phyloP scores from a whole-genome alignment of 2,888 invertebrate species.

The Bombylius major region DNA sequence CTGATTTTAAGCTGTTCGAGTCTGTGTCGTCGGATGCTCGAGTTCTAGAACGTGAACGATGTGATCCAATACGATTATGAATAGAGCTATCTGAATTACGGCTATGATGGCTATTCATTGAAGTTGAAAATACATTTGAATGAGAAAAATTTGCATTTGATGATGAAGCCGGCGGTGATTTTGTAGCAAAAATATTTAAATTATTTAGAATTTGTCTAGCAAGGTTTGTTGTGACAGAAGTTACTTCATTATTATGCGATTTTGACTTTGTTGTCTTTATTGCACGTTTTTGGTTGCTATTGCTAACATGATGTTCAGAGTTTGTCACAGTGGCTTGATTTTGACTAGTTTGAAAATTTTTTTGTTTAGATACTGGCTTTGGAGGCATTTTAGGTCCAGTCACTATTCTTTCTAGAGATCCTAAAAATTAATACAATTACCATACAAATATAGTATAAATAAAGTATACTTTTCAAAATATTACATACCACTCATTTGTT shows the following conservation, averaged over 20 bases:
- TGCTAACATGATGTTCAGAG: slow-evolving; percentile 11
- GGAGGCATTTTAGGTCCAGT: slow-evolving; percentile 20
- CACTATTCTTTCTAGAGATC: slow-evolving; percentile 8
- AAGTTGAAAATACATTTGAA: slow-evolving; percentile 28
- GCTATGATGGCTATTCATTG: slow-evolving; percentile 34
- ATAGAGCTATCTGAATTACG: slow-evolving; percentile 34
- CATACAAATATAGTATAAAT: background rate
- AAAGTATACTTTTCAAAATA: background rate
- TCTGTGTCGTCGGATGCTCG: slow-evolving; percentile 42
- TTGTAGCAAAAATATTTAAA: slow-evolving; percentile 56
- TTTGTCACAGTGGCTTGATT: slow-evolving; percentile 5
- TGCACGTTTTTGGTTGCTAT: slow-evolving; percentile 15
- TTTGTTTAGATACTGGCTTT: slow-evolving; percentile 21
- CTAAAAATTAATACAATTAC: background rate
- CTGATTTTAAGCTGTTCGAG: slow-evolving; percentile 58
- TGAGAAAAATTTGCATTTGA: slow-evolving; percentile 24
- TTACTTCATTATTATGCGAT: slow-evolving; percentile 23
- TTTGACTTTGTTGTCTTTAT: slow-evolving; percentile 29
- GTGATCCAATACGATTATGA: slow-evolving; percentile 28
- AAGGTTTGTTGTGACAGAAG: slow-evolving; percentile 45
- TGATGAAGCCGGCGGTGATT: slow-evolving; percentile 13
- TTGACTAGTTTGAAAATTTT: slow-evolving; percentile 16
- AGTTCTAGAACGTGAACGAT: slow-evolving; percentile 34
- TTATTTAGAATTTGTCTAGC: slow-evolving; percentile 69
- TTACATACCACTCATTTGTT: slow-evolving; percentile 25